These are phyloP conservation scores for Cyrtodaria siliqua DNA, from an alignment of 2,888 invertebrate species.

Conservation along the genomic window DNA sequence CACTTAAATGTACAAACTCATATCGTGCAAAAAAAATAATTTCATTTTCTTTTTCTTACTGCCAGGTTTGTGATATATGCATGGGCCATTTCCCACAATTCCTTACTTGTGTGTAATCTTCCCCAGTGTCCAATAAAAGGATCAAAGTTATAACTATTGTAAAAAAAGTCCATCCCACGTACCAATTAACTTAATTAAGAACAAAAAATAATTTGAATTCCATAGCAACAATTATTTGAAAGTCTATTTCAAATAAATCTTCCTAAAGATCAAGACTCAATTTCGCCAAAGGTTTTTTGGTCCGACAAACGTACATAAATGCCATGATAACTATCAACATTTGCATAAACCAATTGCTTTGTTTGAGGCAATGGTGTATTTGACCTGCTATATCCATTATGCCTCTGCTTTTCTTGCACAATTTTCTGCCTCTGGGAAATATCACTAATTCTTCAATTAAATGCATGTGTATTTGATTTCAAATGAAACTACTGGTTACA, in stretches of 20 bases:
- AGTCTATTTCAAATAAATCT: conserved; percentile 9
- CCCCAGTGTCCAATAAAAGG: too few relatives aligned
- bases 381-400: conserved; percentile 21
- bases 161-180: not conserved
- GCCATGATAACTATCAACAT: conserved; percentile 8
- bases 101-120: too few relatives aligned
- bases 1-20: not conserved
- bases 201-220: conserved; percentile 4
- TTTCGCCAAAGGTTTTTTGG: not conserved
- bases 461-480: too few relatives aligned
- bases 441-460: conserved; percentile 12
- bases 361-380: conserved; percentile 26
- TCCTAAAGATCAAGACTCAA: conserved; percentile 11
- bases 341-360: conserved; percentile 57
- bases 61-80: too few relatives aligned
- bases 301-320: too few relatives aligned
- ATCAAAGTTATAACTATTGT: too few relatives aligned
- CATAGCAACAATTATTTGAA: conserved; percentile 14
- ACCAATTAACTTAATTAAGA: conserved; percentile 17
- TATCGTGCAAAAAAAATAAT: too few relatives aligned
- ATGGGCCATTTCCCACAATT: too few relatives aligned
- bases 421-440: conserved; percentile 28
- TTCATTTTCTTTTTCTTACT: too few relatives aligned
- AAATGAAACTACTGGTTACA: too few relatives aligned
- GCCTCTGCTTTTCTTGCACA: conserved; percentile 13